Evolutionary conservation across 2,888 invertebrate genomes (phyloP).

Genomic region (Podotricha telesiphe): DNA sequence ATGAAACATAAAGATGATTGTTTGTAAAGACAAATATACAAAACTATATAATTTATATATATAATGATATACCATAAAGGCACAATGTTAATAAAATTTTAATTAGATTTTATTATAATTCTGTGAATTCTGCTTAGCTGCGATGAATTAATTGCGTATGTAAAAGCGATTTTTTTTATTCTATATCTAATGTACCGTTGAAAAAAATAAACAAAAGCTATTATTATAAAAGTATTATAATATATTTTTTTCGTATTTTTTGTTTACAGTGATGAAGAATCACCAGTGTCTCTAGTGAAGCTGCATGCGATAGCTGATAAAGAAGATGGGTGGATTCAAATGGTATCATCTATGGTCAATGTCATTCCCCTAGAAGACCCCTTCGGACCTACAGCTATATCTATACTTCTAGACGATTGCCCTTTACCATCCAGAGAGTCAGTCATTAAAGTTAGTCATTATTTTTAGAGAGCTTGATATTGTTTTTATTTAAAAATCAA

Average conservation of each 20-base stretch:
- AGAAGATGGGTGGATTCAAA: conserved; percentile 95
- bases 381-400: conserved; percentile 95
- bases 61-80: background rate
- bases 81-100: too few relatives aligned
- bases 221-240: background rate
- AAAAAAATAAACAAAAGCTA: too few relatives aligned
- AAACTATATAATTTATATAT: background rate
- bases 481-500: too few relatives aligned
- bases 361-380: conserved; percentile 92
- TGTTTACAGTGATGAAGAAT: conserved; percentile 91
- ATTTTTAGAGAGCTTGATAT: background rate
- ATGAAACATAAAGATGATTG: background rate
- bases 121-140: too few relatives aligned
- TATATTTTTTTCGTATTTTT: background rate
- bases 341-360: conserved; percentile 91
- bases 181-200: too few relatives aligned
- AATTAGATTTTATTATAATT: too few relatives aligned
- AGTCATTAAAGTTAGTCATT: conserved; percentile 84
- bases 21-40: background rate
- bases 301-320: conserved; percentile 94
- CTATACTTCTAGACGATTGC: conserved; percentile 94
- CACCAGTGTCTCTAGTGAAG: conserved; percentile 91
- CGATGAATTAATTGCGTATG: too few relatives aligned
- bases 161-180: too few relatives aligned
- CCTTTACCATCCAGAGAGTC: conserved; percentile 91